Evolutionary conservation across 2,113 vertebrate species (phyloP).

Genomic region (Cyanistes caeruleus): DNA sequence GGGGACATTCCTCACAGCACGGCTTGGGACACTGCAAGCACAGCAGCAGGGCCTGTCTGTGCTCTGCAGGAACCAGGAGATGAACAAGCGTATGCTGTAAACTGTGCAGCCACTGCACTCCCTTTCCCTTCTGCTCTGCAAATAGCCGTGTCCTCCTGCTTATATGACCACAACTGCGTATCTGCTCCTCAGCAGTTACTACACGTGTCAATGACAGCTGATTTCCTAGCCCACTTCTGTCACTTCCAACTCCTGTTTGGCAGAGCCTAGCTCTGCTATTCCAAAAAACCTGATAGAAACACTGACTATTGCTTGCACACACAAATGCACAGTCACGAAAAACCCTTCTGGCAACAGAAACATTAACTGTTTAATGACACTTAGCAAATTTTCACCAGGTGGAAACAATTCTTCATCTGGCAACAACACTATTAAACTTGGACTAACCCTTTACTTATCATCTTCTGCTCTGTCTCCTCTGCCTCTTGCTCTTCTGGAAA

Average conservation of each 20-base stretch:
- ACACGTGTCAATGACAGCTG: neutral
- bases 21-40: rapidly evolving
- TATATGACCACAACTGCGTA: neutral
- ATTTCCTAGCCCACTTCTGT: neutral
- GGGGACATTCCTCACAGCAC: neutral
- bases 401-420: neutral
- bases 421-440: neutral
- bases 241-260: neutral
- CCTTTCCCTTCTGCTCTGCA: neutral
- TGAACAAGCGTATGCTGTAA: rapidly evolving
- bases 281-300: too few relatives aligned
- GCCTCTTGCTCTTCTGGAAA: neutral
- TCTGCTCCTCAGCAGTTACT: neutral
- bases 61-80: neutral
- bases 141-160: neutral
- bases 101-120: neutral
- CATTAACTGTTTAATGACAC: neutral
- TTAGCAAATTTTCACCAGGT: neutral
- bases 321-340: neutral
- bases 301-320: neutral
- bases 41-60: neutral
- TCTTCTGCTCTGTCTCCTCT: neutral
- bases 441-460: neutral
- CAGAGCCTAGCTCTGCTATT: neutral
- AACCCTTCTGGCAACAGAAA: neutral